Conservation (phyloP, 53 echinoderm and acorn worm species). For the Hippasteria phrygiana region DNA sequence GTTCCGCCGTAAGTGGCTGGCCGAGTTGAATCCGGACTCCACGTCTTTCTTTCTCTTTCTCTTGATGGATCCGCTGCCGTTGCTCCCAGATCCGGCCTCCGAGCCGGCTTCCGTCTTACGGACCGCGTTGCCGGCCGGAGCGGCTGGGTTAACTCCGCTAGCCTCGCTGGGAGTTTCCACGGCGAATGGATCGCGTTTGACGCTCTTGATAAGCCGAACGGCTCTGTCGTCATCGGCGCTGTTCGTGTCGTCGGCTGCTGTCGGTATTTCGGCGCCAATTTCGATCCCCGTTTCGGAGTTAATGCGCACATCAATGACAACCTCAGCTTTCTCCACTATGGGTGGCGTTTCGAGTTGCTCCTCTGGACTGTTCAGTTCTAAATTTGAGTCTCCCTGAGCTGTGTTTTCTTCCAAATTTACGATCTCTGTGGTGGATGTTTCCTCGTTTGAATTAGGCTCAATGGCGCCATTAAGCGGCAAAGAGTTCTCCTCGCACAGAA, state of each 20-base stretch:
- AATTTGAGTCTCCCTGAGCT: background rate
- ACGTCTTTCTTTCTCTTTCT: constrained; percentile 34
- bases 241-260: background rate
- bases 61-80: constrained; percentile 28
- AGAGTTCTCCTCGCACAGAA: background rate
- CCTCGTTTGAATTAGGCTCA: background rate
- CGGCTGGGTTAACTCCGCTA: background rate
- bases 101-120: background rate
- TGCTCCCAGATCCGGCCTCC: background rate
- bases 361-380: no score
- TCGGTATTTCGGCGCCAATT: constrained; percentile 43
- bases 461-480: background rate
- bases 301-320: constrained; percentile 34
- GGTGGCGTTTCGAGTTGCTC: background rate
- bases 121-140: background rate
- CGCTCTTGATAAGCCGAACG: background rate
- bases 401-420: background rate
- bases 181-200: constrained; percentile 22
- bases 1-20: constrained; percentile 2
- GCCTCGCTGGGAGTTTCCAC: background rate
- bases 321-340: background rate
- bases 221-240: background rate
- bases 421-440: background rate
- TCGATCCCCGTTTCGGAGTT: constrained; percentile 34
- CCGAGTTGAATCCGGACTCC: constrained; percentile 25